A percentile compares a stretch with the other conserved stretches of the same genome.
phyloP scores from a whole-genome alignment of 2,888 invertebrate genomes.

The Coleophora deauratella region DNA sequence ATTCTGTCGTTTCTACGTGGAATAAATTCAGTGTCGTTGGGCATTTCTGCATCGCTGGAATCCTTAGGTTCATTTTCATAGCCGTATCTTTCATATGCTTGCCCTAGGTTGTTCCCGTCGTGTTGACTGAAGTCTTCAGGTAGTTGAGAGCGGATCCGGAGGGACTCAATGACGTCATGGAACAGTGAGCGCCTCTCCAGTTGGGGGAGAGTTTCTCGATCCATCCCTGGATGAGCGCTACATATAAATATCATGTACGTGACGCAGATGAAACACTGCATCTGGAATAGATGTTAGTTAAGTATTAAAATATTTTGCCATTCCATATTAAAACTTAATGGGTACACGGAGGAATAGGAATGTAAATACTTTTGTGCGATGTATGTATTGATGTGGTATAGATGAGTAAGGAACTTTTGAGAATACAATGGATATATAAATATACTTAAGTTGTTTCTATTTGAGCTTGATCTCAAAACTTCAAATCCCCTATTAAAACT shows the following conservation, averaged over 20 bases:
- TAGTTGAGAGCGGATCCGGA: conserved; percentile 45
- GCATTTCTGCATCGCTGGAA: conserved; percentile 28
- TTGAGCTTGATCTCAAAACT: no score
- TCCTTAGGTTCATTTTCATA: conserved; percentile 43
- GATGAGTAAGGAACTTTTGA: no score
- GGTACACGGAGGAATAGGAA: no score
- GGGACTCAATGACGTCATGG: conserved; percentile 57
- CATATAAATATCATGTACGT: conserved; percentile 55
- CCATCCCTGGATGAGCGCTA: conserved; percentile 40
- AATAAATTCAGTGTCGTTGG: conserved; percentile 46
- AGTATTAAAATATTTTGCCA: no score
- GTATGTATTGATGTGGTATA: no score
- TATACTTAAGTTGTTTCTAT: no score
- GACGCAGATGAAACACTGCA: conserved; percentile 64
- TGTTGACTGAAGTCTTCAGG: conserved; percentile 46
- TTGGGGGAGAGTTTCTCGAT: conserved; percentile 27
- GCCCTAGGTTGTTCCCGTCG: conserved; percentile 50
- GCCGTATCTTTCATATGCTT: conserved; percentile 40
- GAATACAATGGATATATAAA: no score
- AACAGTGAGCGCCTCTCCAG: conserved; percentile 51
- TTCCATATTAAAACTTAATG: no score
- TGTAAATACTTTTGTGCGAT: no score
- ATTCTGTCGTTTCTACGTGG: conserved; percentile 61
- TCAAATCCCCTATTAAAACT: no score
- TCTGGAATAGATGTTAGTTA: conserved; percentile 29